Evolutionary conservation across 2,888 invertebrate genomes (phyloP), one percentile per base, ranked within the genome.

Genomic region (Catocala sponsa): DNA sequence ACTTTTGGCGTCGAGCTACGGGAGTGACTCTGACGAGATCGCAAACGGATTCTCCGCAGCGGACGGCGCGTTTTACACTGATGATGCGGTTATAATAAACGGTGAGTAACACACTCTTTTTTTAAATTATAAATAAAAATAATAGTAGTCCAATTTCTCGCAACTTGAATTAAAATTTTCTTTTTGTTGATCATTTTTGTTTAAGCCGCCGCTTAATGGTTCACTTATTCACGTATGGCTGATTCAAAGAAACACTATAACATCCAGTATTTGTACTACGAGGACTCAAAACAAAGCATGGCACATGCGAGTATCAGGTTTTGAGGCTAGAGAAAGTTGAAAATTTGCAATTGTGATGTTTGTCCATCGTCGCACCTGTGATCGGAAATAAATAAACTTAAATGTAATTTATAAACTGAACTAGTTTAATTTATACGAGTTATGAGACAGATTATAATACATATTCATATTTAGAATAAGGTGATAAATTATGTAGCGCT

Each of bases 281-380:
- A 80, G 81, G 80, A 81, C 81, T 85, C 79, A 85, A 90, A 90
- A 92, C 91, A 93, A 92, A 91, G 90, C 84, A 74, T 79, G 81
- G 76, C 88, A 83, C 84, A 81, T 80, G 79, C 79, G 74, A 73
- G 83, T 95, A 89, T 87, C 91, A 89, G 93, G 94, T 94, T 92
- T 88, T 85, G 91, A 91, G 94, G 93, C 91, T 93, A 93, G 92
- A 94, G 93, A 94, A 94, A 94, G 94, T 92, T 86, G 88, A 90
- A 55, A 88, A 89, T 90, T 89, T 84, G 86, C 88, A 86, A 87
- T 80, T 79, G 77, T 89, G 83, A 88, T 85, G 85, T 87, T 86
- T 85, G 87, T 86, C 77, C 82, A 79, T 75, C 64, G 78, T 79
- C 75, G 81, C 81, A 82, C 80, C 76, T 69, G 61, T 64, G 56